phyloP scores from a whole-genome alignment of 2,797 vertebrate species.

The Peromyscus nudipes region DNA sequence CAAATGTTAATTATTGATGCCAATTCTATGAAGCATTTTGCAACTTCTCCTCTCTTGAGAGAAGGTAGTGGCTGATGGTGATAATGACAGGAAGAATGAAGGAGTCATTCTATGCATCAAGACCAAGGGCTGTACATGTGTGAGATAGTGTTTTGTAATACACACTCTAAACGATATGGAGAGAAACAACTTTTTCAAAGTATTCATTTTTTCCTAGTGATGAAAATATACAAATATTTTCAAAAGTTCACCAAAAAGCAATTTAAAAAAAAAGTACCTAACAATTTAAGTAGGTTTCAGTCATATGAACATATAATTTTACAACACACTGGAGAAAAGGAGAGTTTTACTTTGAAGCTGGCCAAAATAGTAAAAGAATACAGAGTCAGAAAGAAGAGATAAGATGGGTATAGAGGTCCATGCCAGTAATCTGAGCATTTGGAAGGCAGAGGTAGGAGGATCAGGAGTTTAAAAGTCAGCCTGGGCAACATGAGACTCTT shows the following conservation, averaged over 20 bases:
- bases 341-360: conserved; percentile 8
- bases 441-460: not conserved
- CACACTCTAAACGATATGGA: conserved; percentile 26
- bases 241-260: not conserved
- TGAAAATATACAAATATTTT: conserved; percentile 10
- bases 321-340: not conserved
- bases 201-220: not conserved
- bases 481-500: not conserved
- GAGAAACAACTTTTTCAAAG: conserved; percentile 24
- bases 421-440: not conserved
- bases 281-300: conserved; percentile 25
- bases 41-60: not conserved
- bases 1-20: not conserved
- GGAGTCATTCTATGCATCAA: not conserved
- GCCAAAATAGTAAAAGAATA: not conserved
- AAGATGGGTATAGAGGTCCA: not conserved
- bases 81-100: not conserved
- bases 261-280: not conserved
- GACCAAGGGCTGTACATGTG: not conserved
- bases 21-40: not conserved
- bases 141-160: not conserved
- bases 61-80: not conserved
- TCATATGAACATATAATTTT: not conserved
- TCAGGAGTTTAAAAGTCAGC: not conserved
- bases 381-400: not conserved